Evolutionary conservation across 2,113 vertebrate species (phyloP).

Genomic region (Verasper variegatus): DNA sequence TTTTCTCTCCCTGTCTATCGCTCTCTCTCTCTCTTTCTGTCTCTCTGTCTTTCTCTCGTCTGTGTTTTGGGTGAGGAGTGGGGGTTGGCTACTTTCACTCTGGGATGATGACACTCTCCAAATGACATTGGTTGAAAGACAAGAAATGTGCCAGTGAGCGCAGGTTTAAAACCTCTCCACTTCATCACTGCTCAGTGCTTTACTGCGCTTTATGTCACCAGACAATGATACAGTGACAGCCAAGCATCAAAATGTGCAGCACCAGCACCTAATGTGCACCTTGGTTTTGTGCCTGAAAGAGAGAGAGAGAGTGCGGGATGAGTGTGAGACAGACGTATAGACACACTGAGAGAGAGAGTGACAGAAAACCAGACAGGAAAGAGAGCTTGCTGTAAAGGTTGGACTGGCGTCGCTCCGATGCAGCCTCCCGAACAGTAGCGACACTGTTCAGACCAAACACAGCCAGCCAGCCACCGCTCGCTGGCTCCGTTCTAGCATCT

Average conservation of each 20-base stretch:
- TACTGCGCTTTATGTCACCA: slow-evolving; percentile 75
- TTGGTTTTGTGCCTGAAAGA: slow-evolving; percentile 68
- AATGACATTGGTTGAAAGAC: slow-evolving; percentile 76
- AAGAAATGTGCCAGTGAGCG: slow-evolving; percentile 66
- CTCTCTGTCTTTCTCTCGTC: slow-evolving; percentile 16
- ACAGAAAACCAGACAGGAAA: slow-evolving; percentile 45
- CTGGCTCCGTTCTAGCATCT: slow-evolving; percentile 40
- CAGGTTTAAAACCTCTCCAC: slow-evolving; percentile 71
- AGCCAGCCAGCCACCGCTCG: slow-evolving; percentile 32
- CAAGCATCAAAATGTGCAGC: slow-evolving; percentile 75
- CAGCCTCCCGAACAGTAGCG: slow-evolving; percentile 44
- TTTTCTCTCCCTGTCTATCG: slow-evolving; percentile 12
- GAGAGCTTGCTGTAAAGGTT: slow-evolving; percentile 52
- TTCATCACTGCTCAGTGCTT: slow-evolving; percentile 73
- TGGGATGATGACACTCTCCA: slow-evolving; percentile 64
- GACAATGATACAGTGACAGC: slow-evolving; percentile 75
- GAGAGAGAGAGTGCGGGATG: slow-evolving; percentile 31
- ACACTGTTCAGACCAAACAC: slow-evolving; percentile 53
- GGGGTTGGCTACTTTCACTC: slow-evolving; percentile 54
- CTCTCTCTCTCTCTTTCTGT: slow-evolving; percentile 5
- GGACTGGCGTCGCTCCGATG: slow-evolving; percentile 45
- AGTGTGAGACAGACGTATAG: slow-evolving; percentile 45
- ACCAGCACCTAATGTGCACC: slow-evolving; percentile 70
- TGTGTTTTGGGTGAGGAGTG: slow-evolving; percentile 42
- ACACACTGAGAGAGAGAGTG: slow-evolving; percentile 23